Base-by-base conservation (phyloP, 2,797 vertebrate genomes). In the Salmo trutta region DNA sequence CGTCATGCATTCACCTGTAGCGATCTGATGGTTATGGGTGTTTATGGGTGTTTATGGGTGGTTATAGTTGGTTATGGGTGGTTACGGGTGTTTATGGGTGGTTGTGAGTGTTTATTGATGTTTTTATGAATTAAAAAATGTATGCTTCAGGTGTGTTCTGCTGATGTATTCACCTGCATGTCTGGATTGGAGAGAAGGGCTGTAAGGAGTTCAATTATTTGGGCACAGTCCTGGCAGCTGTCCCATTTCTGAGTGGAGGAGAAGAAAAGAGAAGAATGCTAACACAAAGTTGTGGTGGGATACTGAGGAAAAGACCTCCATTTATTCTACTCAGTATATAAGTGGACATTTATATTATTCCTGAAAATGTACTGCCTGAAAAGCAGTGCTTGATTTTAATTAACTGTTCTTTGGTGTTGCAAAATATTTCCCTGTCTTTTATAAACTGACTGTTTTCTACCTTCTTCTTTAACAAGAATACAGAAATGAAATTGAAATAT, bases 151-250 rank as follows among this genome's bases (percentile, higher is more conserved):
- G 3, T n/a, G 64, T 54, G 51, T 54, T 27, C 47, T 53, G 47
- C 5, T 7, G 16, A 72, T 24, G 12, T 70, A 59, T 83, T 86
- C 82, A 94, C 94, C 93, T 94, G 91, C 36, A 94, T 59, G 36
- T 92, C 91, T 36, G 84, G 3, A n/a, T 89, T 91, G 76, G 91
- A 92, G 6, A 94, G 59, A 78, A 95, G 65, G 83, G 94, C 91
- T 47, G 21, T 80, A 16, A 94, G 75, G 3, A 93, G 86, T 78
- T 90, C 80, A 80, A 94, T 82, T 84, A 94, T 93, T 73, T 92
- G 75, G 54, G 87, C 92, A 79, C 94, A 95, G 86, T 94, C 94
- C 78, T 93, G 77, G 84, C 94, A 95, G 73, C 83, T 53, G 56
- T 93, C 89, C 4, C 89, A 90, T 3, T 6, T 86, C 93, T 94